These are phyloP conservation scores for Tetrax tetrax DNA, from an alignment of 2,113 vertebrate species.

Conservation along the genomic window DNA sequence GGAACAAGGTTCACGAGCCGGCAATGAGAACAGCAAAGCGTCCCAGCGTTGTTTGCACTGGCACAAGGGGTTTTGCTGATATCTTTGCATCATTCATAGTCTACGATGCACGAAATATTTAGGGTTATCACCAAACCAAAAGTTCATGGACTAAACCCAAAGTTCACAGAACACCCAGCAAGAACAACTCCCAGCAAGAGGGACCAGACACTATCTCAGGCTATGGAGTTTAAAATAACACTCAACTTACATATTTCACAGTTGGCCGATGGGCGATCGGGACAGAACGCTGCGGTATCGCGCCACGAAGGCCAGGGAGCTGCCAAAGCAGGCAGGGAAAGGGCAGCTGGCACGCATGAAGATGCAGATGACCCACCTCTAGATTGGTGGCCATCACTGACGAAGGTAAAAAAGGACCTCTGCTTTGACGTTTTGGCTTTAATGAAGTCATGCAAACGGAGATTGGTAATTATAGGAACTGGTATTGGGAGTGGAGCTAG, in stretches of 20 bases:
- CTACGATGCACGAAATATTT: background rate
- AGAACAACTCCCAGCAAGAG: background rate
- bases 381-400: background rate
- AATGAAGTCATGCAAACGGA: background rate
- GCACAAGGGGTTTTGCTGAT: background rate
- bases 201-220: background rate
- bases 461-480: background rate
- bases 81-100: background rate
- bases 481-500: background rate
- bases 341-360: background rate
- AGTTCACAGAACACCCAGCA: constrained; percentile 30
- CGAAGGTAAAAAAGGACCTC: background rate
- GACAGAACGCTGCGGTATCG: background rate
- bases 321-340: background rate
- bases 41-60: background rate
- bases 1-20: background rate
- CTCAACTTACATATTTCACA: background rate
- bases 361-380: background rate
- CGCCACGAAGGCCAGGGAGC: background rate
- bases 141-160: background rate
- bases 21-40: background rate
- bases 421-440: background rate
- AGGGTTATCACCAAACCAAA: constrained; percentile 13
- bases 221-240: background rate
- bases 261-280: background rate